Evolutionary conservation across 2,888 invertebrate species (phyloP).

Genomic region (Scaptomyza cyrtandrae): DNA sequence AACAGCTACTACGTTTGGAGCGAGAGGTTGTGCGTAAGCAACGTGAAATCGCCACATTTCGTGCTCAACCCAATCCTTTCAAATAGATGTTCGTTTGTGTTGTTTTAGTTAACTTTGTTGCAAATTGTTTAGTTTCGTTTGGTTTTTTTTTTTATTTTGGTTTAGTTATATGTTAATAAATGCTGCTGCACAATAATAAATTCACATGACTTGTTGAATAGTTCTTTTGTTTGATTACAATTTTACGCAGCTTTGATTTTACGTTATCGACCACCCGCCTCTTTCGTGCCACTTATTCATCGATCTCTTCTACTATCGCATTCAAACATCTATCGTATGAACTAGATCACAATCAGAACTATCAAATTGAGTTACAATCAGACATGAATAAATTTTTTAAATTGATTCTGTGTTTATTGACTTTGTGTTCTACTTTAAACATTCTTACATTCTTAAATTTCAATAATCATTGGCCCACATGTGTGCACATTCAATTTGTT

Average conservation of each 20-base stretch:
- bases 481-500: conserved; percentile 73
- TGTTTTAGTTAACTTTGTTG: conserved; percentile 6
- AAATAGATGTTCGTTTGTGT: not conserved
- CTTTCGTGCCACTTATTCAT: not conserved
- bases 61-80: conserved; percentile 63
- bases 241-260: not conserved
- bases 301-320: not conserved
- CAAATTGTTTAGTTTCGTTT: not conserved
- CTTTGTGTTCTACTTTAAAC: not conserved
- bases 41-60: conserved; percentile 59
- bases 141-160: not conserved
- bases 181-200: not conserved
- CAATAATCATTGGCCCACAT: conserved; percentile 49
- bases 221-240: too few relatives aligned
- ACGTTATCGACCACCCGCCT: not conserved
- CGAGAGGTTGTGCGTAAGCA: conserved; percentile 31
- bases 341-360: not conserved
- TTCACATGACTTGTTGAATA: not conserved
- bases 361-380: not conserved
- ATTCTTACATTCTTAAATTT: conserved; percentile 44
- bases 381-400: not conserved
- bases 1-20: conserved; percentile 35
- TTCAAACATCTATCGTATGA: not conserved
- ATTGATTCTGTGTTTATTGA: not conserved
- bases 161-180: not conserved